These are phyloP conservation scores for Stegastes partitus DNA, from an alignment of 2,113 vertebrate species.

Conservation along the genomic window DNA sequence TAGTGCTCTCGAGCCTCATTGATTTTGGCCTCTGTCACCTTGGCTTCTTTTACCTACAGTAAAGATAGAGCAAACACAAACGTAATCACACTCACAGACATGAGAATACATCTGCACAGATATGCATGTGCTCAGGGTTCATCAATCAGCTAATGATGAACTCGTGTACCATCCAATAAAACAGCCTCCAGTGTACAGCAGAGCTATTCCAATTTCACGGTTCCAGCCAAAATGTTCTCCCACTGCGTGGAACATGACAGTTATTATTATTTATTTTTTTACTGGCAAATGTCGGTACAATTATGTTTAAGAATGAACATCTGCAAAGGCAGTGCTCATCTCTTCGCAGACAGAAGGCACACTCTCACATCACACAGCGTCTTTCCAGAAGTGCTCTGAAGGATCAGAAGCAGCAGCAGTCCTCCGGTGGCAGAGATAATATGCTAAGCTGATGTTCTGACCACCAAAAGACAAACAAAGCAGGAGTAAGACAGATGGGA, in stretches of 20 bases:
- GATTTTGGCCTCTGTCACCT: constrained; percentile 91
- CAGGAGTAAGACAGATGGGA: background rate
- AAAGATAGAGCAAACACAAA: constrained; percentile 44
- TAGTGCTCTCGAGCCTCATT: constrained; percentile 95
- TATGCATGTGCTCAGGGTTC: constrained; percentile 14
- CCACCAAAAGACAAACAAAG: background rate
- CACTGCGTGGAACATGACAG: constrained; percentile 21
- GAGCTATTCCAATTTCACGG: constrained; percentile 66
- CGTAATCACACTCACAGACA: constrained; percentile 27
- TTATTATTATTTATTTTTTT: constrained; percentile 20
- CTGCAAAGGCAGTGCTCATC: constrained; percentile 49
- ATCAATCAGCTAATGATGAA: constrained; percentile 50
- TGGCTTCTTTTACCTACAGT: constrained; percentile 92
- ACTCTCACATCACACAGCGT: constrained; percentile 2
- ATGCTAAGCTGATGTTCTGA: background rate
- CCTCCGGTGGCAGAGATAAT: background rate
- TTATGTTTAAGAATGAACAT: constrained; percentile 50
- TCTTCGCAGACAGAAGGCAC: constrained; percentile 24
- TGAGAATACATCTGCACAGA: background rate
- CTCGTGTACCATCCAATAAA: constrained; percentile 39
- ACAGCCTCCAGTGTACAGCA: constrained; percentile 42
- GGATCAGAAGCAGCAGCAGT: background rate
- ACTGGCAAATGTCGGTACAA: constrained; percentile 10
- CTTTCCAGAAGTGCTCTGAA: constrained; percentile 18
- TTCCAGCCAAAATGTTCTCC: constrained; percentile 57